phyloP scores from a whole-genome alignment of 2,888 invertebrate genomes.

The Stenolophus ochropezus region DNA sequence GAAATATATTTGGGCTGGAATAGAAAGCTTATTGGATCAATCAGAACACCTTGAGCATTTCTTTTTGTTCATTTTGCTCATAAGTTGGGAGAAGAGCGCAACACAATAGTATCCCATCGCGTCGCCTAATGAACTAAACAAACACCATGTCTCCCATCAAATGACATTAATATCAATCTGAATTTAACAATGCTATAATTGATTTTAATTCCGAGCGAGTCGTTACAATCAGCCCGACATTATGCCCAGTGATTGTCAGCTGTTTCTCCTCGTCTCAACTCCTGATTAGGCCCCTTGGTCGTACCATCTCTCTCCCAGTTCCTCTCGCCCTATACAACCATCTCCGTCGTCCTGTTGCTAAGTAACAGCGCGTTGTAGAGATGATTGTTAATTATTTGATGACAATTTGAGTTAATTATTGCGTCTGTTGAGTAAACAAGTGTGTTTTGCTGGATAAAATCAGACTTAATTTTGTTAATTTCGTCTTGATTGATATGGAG shows the following conservation, averaged over 20 bases:
- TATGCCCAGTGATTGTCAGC: slow-evolving; percentile 59
- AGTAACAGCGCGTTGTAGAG: slow-evolving; percentile 2
- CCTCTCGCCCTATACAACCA: neutral
- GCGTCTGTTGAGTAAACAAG: slow-evolving; percentile 59
- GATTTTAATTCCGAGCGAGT: slow-evolving; percentile 57
- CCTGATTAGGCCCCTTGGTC: slow-evolving; percentile 41
- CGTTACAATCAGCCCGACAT: slow-evolving; percentile 58
- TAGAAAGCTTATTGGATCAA: neutral
- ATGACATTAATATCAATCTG: slow-evolving; percentile 59
- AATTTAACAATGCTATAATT: slow-evolving; percentile 59
- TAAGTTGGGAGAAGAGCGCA: slow-evolving; percentile 4
- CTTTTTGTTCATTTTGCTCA: neutral
- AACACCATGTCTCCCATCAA: slow-evolving; percentile 48
- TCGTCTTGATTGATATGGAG: slow-evolving; percentile 17
- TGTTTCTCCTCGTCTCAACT: slow-evolving; percentile 38
- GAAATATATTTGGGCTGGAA: neutral
- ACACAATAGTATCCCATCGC: slow-evolving; percentile 49
- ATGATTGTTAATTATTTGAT: slow-evolving; percentile 57
- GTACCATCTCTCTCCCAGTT: slow-evolving; percentile 20
- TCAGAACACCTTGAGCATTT: neutral
- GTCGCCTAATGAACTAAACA: slow-evolving; percentile 56
- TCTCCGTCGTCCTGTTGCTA: slow-evolving; percentile 41
- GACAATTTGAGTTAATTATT: slow-evolving; percentile 59
- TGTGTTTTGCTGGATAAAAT: slow-evolving; percentile 44
- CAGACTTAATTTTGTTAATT: slow-evolving; percentile 54